Evolutionary conservation across 2,797 vertebrate species (phyloP), one percentile per base, ranked within the genome.

Genomic region (Tragelaphus eurycerus): DNA sequence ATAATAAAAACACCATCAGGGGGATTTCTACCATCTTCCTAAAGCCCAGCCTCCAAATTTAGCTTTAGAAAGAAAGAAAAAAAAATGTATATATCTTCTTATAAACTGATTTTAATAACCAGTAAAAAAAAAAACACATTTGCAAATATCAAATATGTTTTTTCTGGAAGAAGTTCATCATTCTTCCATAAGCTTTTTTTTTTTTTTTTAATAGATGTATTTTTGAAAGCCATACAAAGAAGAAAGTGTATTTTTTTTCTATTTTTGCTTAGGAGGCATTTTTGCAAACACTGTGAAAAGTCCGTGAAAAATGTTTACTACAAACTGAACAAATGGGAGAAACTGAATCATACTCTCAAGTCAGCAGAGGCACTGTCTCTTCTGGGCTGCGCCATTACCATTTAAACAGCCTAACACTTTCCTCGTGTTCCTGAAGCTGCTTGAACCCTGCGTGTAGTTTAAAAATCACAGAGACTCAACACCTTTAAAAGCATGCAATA

Each of bases 241-340:
- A 97, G 76, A 96, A 98, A 94, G 23, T 93, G 46, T 98, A 90
- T 98, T 98, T 98, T 98, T 98, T 98, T 98, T 97, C 97, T 98
- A 95, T 98, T 98, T 98, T 98, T 97, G 96, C 98, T 98, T 98
- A 98, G 98, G 92, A 98, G 98, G 92, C 92, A 96, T 98, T 98
- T 98, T 96, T 97, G 95, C 93, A 93, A 76, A 97, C 98, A 98
- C 98, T 98, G 97, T 98, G 97, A 97, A 96, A 98, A 90, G 93
- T 96, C 98, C 3, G 3, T 97, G 98, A 97, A 96, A 95, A 98
- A 98, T 48, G 97, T 98, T 98, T 98, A 97, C 98, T 2, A 2
- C 93, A 96, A 98, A 98, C 97, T 98, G 97, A 97, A 98, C 34
- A 64, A 96, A 97, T 21, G 92, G 74, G 96, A 97, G 88, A 97